A percentile compares a stretch with the other conserved stretches of the same genome.
phyloP scores from a whole-genome alignment of 2,797 vertebrate genomes.

The Alectoris magna region DNA sequence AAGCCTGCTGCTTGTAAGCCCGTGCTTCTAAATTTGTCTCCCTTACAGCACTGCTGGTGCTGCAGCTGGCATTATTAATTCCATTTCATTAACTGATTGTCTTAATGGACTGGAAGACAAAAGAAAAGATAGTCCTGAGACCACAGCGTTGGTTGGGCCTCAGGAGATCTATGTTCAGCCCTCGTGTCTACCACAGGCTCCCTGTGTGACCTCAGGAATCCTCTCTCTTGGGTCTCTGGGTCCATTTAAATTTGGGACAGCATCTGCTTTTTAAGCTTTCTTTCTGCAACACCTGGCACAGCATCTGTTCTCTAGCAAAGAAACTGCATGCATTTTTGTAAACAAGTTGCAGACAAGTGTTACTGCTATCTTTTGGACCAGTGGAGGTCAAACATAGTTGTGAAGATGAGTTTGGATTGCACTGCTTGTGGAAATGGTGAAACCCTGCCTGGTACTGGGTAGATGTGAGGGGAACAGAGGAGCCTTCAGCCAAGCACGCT shows the following conservation, averaged over 20 bases:
- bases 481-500: neutral
- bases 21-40: neutral
- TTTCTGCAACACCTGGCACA: constrained; percentile 31
- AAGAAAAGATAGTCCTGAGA: constrained; percentile 29
- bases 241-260: constrained; percentile 57
- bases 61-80: constrained; percentile 64
- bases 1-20: neutral
- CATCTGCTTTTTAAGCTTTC: constrained; percentile 2
- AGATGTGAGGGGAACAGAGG: neutral
- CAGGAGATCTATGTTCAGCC: constrained; percentile 10
- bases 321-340: neutral
- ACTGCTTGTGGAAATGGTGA: neutral
- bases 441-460: neutral
- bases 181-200: neutral
- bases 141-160: neutral
- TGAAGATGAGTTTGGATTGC: neutral
- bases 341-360: neutral
- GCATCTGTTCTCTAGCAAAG: neutral
- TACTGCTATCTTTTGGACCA: neutral
- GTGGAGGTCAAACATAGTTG: neutral
- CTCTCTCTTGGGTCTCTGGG: neutral
- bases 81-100: constrained; percentile 62
- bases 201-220: neutral
- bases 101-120: constrained; percentile 60
- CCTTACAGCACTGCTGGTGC: constrained; percentile 39